Evolutionary conservation across 1,140 invertebrate genomes (phyloP).

Genomic region (Varroa destructor): DNA sequence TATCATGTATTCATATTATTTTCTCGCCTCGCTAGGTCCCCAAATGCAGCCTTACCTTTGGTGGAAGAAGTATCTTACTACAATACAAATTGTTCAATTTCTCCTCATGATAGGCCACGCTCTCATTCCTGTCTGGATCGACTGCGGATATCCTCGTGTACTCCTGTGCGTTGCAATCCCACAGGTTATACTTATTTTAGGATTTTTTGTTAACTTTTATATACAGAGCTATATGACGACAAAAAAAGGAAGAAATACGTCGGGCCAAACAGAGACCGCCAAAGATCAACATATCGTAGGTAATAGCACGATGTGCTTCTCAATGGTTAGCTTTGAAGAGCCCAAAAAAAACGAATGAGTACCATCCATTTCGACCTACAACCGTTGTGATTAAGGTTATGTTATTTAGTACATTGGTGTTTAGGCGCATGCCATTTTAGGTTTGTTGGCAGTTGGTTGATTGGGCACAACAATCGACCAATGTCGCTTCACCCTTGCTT

Average conservation of each 20-base stretch:
- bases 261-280: too few species aligned
- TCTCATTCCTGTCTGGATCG: slow-evolving; percentile 27
- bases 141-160: slow-evolving; percentile 10
- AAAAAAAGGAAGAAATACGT: not conserved
- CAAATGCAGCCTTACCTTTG: slow-evolving; percentile 26
- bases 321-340: too few species aligned
- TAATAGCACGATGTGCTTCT: too few species aligned
- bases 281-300: too few species aligned
- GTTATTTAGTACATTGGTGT: too few species aligned
- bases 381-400: too few species aligned
- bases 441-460: too few species aligned
- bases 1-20: slow-evolving; percentile 66
- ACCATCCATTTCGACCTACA: too few species aligned
- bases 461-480: too few species aligned
- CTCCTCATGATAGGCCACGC: slow-evolving; percentile 27
- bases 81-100: slow-evolving; percentile 29
- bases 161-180: slow-evolving; percentile 1
- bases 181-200: slow-evolving; percentile 6
- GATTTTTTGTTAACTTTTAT: slow-evolving; percentile 13
- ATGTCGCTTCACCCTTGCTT: too few species aligned
- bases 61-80: slow-evolving; percentile 30
- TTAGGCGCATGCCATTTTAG: too few species aligned
- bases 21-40: slow-evolving; percentile 46
- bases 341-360: too few species aligned
- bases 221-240: not conserved